A percentile compares a stretch with the other conserved stretches of the same genome.
Evolutionary conservation across 2,113 vertebrate species (phyloP).

Genomic region (Andinoacara biseriatus): DNA sequence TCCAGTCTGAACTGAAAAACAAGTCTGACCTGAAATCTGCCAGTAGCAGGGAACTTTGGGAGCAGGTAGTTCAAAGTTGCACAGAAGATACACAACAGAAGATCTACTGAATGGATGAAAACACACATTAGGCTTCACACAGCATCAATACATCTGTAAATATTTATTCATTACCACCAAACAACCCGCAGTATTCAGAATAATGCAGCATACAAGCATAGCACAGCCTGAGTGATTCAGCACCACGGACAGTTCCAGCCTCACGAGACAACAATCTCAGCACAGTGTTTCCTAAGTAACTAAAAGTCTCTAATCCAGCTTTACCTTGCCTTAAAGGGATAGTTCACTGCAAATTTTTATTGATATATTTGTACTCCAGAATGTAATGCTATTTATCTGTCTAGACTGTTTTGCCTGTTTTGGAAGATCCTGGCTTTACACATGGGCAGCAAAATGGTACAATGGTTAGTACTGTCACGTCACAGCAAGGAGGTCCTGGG

Average conservation of each 20-base stretch:
- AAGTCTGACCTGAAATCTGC: conserved; percentile 35
- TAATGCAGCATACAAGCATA: not conserved
- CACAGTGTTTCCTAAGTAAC: not conserved
- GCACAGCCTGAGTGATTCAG: conserved; percentile 24
- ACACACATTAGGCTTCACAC: not conserved
- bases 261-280: not conserved
- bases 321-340: conserved; percentile 6
- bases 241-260: conserved; percentile 54
- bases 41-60: conserved; percentile 16
- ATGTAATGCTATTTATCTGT: not conserved
- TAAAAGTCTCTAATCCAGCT: conserved; percentile 4
- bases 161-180: conserved; percentile 21
- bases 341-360: not conserved
- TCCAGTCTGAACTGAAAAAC: conserved; percentile 31
- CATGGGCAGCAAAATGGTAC: not conserved
- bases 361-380: not conserved
- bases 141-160: not conserved
- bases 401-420: not conserved
- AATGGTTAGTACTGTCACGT: not conserved
- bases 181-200: not conserved
- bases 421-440: not conserved
- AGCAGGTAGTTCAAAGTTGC: conserved; percentile 36
- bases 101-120: not conserved
- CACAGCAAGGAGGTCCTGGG: not conserved
- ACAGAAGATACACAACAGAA: not conserved